Evolutionary conservation across 2,888 invertebrate genomes (phyloP), one percentile per base, ranked within the genome.

Genomic region (Aporophyla lueneburgensis): DNA sequence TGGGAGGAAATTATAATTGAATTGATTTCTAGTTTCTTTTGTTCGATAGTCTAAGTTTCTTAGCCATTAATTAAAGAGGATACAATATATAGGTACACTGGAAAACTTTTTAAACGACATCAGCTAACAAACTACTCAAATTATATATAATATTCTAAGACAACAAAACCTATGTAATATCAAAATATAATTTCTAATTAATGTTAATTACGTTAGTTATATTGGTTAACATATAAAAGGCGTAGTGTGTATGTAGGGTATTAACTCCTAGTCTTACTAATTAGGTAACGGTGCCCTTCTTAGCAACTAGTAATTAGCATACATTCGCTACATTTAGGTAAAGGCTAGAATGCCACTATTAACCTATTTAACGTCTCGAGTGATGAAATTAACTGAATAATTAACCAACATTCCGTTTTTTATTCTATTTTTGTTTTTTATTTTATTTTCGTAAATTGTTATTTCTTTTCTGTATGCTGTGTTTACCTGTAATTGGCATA

Each of bases 231-330:
- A 10, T 56, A 24, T 7, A 56, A 56, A 65, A 66, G 27, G 27
- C 14, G 14, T 27, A 7, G 6, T 9, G 0, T 21, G 40, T 63
- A 21, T 53, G 24, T 76, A 76, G 46, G 59, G 3, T n/a, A 54
- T 40, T 53, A 46, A 54, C 46, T 78, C 24, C 5, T 53, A 59
- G 40, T 79, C 66, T 40, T 73, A 61, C 61, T 78, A 73, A 78
- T 62, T 43, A 78, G 53, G 62, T 74, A 78, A 74, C 74, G 33
- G 62, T 67, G 24, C 21, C 27, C 14, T 79, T 40, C 53, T 73
- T 58, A 74, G 62, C 40, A 0, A 24, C 14, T 33, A 54, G 7
- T 67, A 33, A 61, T 78, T 78, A 79, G 10, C 51, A 80, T 24
- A 24, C 14, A 1, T 21, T 43, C 7, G 75, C 58, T 43, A 69